These are phyloP conservation scores for Dicranocentrus wangi DNA, from an alignment of 2,888 invertebrate genomes.

Conservation along the genomic window DNA sequence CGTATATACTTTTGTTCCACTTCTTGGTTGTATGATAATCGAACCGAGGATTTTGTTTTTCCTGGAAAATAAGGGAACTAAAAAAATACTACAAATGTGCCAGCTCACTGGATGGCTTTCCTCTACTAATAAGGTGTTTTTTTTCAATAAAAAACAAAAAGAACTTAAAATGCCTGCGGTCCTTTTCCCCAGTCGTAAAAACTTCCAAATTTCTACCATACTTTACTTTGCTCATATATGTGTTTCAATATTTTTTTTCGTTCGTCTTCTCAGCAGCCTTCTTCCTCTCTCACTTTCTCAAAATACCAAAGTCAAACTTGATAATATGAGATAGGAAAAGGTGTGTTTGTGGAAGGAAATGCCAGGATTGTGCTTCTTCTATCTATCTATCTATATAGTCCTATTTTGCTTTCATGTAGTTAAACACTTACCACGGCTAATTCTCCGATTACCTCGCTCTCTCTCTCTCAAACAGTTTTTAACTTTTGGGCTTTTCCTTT, in stretches of 20 bases:
- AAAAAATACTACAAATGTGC: background rate
- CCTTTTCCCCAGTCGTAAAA: no score
- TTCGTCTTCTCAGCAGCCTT: no score
- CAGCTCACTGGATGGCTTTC: no score
- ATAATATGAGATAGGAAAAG: background rate
- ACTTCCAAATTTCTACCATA: no score
- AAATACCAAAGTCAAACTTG: no score
- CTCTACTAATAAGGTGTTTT: no score
- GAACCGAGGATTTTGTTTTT: background rate
- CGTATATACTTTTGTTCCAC: background rate
- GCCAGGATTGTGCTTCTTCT: background rate
- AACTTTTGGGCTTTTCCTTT: slow-evolving; percentile 9
- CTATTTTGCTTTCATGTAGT: background rate
- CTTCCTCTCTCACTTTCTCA: background rate
- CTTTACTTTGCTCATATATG: no score
- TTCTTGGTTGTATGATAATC: no score
- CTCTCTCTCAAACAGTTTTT: no score
- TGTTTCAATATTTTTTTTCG: no score
- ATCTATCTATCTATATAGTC: background rate
- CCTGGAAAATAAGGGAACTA: background rate
- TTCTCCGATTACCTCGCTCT: slow-evolving; percentile 5
- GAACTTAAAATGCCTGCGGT: no score
- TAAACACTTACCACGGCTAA: background rate
- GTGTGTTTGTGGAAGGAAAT: background rate
- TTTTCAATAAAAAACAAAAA: no score